Evolutionary conservation across 2,797 vertebrate species (phyloP).

Genomic region (Columba guinea): DNA sequence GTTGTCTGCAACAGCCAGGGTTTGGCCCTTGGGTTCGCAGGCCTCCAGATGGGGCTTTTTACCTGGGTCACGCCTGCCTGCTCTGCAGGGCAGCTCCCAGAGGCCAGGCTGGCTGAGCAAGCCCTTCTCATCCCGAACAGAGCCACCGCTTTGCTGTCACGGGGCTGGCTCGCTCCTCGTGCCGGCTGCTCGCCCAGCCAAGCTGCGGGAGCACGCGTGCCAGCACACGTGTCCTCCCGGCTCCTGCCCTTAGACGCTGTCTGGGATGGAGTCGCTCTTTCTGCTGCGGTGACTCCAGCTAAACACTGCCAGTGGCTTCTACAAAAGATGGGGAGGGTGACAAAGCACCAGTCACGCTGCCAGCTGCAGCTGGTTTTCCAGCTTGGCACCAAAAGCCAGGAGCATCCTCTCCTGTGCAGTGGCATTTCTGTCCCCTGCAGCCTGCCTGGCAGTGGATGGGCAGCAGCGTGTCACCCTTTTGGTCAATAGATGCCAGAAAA

Average conservation of each 20-base stretch:
- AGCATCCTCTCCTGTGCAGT: not conserved
- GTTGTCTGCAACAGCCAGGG: fast-evolving
- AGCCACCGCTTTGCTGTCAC: not conserved
- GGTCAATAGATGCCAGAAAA: not conserved
- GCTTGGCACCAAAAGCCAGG: not conserved
- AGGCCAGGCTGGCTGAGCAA: not conserved
- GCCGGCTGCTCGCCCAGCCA: not conserved
- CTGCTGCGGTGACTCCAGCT: not conserved
- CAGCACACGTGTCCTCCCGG: not conserved
- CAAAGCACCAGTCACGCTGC: fast-evolving
- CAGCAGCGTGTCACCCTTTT: not conserved
- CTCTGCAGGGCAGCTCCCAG: not conserved
- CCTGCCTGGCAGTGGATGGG: not conserved
- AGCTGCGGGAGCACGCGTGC: not conserved
- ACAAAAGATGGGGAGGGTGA: not conserved
- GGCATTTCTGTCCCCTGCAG: not conserved
- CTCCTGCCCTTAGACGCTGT: not conserved
- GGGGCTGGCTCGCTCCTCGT: not conserved
- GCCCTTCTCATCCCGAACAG: not conserved
- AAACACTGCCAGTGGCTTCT: not conserved
- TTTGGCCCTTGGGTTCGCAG: not conserved
- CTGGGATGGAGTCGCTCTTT: not conserved
- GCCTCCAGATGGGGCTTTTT: not conserved
- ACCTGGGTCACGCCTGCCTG: not conserved
- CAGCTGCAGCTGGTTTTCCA: not conserved